Evolutionary conservation across 2,797 vertebrate genomes (phyloP), one percentile per base, ranked within the genome.

Genomic region (Propithecus deckenii): DNA sequence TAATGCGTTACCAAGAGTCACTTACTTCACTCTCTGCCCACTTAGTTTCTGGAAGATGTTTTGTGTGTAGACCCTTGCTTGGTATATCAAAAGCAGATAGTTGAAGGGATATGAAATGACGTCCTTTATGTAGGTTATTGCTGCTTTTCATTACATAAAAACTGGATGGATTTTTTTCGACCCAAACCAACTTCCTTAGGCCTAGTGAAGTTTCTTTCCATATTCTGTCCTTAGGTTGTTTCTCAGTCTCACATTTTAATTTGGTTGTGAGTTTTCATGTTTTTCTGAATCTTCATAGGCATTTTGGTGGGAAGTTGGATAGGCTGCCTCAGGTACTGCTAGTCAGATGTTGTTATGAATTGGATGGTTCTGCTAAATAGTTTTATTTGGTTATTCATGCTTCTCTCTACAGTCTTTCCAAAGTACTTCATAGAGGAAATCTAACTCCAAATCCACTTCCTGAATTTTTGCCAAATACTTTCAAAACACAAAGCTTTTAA

Each of bases 401-500:
- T 72, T n/a, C n/a, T 93, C 32, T 32, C 35, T 85, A 59, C 55
- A 92, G 7, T 93, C 61, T 85, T 61, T 86, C 86, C 78, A 92
- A 91, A 91, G 79, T 48, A 94, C 28, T 76, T 86, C 28, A 72
- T 18, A 67, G 52, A 95, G 59, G n/a, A 96, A 96, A 84, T 89
- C 32, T 84, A 84, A 89, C 72, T 96, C 32, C 43, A 94, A 96
- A 84, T 96, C 67, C 69, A 89, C 35, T 38, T 92, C 50, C 30
- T 94, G 38, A 8, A 87, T 63, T 28, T 38, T 87, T 96, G 91
- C 89, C 94, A 96, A 97, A 71, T 86, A 85, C 43, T 94, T 94
- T 84, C 75, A 91, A 97, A 96, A 89, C 48, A 81, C 30, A 35
- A 84, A 86, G 30, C 74, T 74, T 95, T 95, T 95, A 91, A 50